phyloP scores from a whole-genome alignment of 1,140 invertebrate species.

The Drosophila pandora region DNA sequence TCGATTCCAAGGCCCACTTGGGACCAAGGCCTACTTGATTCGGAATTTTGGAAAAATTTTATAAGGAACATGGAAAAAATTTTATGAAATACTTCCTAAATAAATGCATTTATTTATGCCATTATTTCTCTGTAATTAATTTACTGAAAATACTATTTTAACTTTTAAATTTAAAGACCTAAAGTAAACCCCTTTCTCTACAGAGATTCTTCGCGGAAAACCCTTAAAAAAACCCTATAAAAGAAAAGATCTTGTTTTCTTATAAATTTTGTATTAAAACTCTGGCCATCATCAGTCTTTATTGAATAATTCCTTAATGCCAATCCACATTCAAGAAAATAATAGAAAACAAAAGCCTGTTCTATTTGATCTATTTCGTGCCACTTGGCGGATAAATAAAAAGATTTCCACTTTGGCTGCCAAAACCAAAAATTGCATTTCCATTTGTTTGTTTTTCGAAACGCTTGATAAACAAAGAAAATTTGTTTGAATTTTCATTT shows the following conservation, averaged over 20 bases:
- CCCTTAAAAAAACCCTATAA: too few relatives aligned
- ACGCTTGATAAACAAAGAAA: conserved; percentile 30
- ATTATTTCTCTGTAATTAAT: too few relatives aligned
- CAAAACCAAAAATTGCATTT: conserved; percentile 24
- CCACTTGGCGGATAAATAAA: neutral
- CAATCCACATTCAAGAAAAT: neutral
- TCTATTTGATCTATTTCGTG: neutral
- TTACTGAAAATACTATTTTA: too few relatives aligned
- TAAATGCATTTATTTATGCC: too few relatives aligned
- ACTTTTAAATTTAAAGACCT: too few relatives aligned
- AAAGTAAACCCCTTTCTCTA: too few relatives aligned
- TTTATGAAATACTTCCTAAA: too few relatives aligned
- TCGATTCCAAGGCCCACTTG: neutral
- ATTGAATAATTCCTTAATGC: too few relatives aligned
- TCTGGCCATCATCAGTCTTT: too few relatives aligned
- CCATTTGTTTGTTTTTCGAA: conserved; percentile 27
- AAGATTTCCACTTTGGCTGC: neutral
- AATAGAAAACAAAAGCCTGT: neutral
- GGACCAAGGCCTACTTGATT: neutral
- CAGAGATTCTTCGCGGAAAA: too few relatives aligned
- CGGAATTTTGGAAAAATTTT: neutral
- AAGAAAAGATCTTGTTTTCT: too few relatives aligned
- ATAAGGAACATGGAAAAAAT: neutral
- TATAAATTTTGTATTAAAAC: too few relatives aligned
- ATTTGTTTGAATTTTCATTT: conserved; percentile 15